phyloP scores from a whole-genome alignment of 2,797 vertebrate genomes.

The Scolopax rusticola region DNA sequence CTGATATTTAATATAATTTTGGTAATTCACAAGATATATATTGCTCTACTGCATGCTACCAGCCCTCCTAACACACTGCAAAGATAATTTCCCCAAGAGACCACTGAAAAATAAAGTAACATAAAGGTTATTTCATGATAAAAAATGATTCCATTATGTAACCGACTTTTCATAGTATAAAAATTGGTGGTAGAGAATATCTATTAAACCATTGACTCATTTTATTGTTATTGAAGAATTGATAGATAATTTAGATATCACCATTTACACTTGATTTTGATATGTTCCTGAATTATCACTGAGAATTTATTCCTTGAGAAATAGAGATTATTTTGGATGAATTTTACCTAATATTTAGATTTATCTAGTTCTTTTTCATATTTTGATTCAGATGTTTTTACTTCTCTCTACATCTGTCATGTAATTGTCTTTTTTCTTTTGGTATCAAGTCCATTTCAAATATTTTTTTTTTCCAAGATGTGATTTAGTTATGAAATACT shows the following conservation, averaged over 20 bases:
- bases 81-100: neutral
- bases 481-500: neutral
- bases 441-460: neutral
- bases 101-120: neutral
- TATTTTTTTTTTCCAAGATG: fast-evolving
- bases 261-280: neutral
- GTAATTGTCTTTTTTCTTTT: neutral
- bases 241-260: neutral
- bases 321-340: neutral
- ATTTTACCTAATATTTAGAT: neutral
- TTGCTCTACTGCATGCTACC: neutral
- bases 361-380: neutral
- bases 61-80: neutral
- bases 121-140: neutral
- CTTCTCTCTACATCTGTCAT: neutral
- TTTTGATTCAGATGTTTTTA: neutral
- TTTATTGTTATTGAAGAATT: neutral
- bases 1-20: neutral
- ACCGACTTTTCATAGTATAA: neutral
- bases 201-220: neutral
- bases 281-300: neutral
- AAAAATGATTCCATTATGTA: neutral
- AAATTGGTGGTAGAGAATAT: neutral
- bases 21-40: neutral
- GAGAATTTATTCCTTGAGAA: neutral